These are phyloP conservation scores for Apotomis betuletana DNA, from an alignment of 2,888 invertebrate genomes.

Conservation along the genomic window DNA sequence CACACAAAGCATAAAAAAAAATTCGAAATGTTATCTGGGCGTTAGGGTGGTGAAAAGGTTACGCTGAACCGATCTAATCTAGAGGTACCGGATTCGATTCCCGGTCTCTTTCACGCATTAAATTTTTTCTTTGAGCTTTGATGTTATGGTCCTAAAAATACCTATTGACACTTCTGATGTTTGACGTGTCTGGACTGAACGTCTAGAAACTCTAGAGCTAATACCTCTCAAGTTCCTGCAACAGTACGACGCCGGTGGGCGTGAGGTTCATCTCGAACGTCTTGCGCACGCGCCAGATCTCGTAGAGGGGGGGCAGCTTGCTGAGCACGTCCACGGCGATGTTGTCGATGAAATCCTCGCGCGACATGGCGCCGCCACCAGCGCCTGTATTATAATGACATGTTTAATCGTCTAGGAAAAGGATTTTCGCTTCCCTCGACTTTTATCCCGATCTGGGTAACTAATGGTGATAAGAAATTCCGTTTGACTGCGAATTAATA, in stretches of 20 bases:
- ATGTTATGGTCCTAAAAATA: too few relatives aligned
- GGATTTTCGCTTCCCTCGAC: neutral
- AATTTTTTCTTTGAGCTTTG: too few relatives aligned
- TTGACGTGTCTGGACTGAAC: too few relatives aligned
- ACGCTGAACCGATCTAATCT: too few relatives aligned
- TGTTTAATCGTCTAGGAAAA: too few relatives aligned
- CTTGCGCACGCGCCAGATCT: slow-evolving; percentile 91
- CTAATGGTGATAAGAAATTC: neutral
- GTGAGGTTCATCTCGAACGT: slow-evolving; percentile 91
- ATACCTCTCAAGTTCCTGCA: slow-evolving; percentile 94
- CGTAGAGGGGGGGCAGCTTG: slow-evolving; percentile 90
- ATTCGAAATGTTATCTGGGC: too few relatives aligned
- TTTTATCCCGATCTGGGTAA: neutral
- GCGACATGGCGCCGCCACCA: slow-evolving; percentile 87
- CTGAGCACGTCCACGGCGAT: slow-evolving; percentile 90
- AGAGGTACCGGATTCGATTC: too few relatives aligned
- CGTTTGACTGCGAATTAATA: slow-evolving; percentile 17
- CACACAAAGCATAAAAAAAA: too few relatives aligned
- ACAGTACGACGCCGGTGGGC: slow-evolving; percentile 92
- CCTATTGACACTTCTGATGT: too few relatives aligned
- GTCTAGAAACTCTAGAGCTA: neutral
- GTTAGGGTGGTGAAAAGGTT: too few relatives aligned
- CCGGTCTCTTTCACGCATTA: too few relatives aligned
- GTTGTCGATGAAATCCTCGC: slow-evolving; percentile 93
- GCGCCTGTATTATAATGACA: slow-evolving; percentile 78